These are phyloP conservation scores for Pegoplata infirma DNA, from an alignment of 2,888 invertebrate species.

Conservation along the genomic window DNA sequence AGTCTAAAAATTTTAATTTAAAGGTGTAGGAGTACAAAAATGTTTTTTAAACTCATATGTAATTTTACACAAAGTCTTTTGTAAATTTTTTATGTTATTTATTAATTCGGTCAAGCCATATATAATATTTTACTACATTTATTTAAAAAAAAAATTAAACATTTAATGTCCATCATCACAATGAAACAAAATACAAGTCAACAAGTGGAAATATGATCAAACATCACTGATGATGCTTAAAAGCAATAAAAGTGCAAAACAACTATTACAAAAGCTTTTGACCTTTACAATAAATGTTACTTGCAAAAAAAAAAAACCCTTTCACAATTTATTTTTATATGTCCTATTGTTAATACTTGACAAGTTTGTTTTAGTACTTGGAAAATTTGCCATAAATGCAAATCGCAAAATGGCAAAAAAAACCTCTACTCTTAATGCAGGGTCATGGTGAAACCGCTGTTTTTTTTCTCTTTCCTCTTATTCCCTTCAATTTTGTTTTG, in stretches of 20 bases:
- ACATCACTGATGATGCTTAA: not conserved
- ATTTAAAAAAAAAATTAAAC: too few species aligned
- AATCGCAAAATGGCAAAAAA: too few species aligned
- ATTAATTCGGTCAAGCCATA: too few species aligned
- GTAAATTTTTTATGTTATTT: too few species aligned
- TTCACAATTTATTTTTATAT: not conserved
- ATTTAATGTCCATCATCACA: too few species aligned
- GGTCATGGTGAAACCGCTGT: not conserved
- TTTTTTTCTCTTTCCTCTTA: not conserved
- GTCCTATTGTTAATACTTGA: not conserved
- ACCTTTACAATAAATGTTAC: not conserved
- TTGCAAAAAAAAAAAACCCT: not conserved
- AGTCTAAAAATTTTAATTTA: too few species aligned
- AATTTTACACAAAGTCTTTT: too few species aligned
- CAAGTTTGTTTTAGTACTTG: slow-evolving; percentile 2
- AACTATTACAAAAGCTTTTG: not conserved
- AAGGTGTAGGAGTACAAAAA: too few species aligned
- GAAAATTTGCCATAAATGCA: slow-evolving; percentile 1
- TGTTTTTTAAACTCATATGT: too few species aligned
- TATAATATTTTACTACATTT: too few species aligned
- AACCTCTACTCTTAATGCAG: not conserved
- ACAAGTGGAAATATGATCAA: not conserved
- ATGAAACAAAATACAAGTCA: not conserved
- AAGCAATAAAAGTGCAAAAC: not conserved
- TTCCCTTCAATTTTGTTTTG: too few species aligned